These are phyloP conservation scores for Drosophila demipolita DNA, from an alignment of 2,888 invertebrate species.

Conservation along the genomic window DNA sequence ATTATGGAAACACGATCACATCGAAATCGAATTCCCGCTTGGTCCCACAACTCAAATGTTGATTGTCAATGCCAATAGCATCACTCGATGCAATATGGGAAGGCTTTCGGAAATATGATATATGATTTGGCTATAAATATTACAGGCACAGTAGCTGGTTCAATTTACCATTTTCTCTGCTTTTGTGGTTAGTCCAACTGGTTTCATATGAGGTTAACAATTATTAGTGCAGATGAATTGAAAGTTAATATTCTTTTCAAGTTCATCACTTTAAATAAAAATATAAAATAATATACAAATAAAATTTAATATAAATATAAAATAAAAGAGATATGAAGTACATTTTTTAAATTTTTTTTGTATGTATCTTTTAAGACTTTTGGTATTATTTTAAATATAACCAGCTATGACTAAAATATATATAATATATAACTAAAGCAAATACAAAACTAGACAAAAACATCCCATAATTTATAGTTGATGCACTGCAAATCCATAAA, in stretches of 20 bases:
- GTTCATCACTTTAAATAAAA: background rate
- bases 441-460: background rate
- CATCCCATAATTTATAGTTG: background rate
- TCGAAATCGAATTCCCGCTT: conserved; percentile 17
- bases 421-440: background rate
- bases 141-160: conserved; percentile 37
- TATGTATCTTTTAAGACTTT: background rate
- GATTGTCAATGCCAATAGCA: conserved; percentile 48
- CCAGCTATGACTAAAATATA: background rate
- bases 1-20: conserved; percentile 63
- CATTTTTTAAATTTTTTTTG: too few species aligned
- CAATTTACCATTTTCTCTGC: conserved; percentile 14
- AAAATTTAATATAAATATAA: too few species aligned
- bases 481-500: background rate
- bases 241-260: background rate
- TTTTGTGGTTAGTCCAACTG: conserved; percentile 35
- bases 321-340: too few species aligned
- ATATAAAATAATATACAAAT: too few species aligned
- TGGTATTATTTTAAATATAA: background rate
- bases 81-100: conserved; percentile 16
- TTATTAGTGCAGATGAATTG: background rate
- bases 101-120: conserved; percentile 37
- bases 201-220: conserved; percentile 22
- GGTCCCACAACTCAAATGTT: conserved; percentile 29
- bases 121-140: conserved; percentile 31